Evolutionary conservation across 2,113 vertebrate species (phyloP).

Genomic region (Heterochromis multidens): DNA sequence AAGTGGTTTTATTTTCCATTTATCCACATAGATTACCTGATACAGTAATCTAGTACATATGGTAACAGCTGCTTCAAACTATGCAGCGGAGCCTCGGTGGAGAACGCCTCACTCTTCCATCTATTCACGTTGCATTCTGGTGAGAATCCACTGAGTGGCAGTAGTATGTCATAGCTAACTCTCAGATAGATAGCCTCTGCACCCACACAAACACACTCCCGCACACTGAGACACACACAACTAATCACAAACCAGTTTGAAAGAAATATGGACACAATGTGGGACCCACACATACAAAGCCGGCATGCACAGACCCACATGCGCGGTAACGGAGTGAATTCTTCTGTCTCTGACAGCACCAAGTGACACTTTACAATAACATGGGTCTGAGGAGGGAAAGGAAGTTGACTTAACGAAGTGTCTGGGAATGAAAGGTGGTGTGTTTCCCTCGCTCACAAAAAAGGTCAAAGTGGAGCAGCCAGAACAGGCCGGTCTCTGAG

Average conservation of each 20-base stretch:
- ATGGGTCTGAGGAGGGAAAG: slow-evolving; percentile 54
- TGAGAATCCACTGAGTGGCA: slow-evolving; percentile 69
- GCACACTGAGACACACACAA: not conserved
- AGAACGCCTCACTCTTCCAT: not conserved
- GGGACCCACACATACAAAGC: slow-evolving; percentile 4
- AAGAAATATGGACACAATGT: slow-evolving; percentile 12
- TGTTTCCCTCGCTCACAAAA: slow-evolving; percentile 57
- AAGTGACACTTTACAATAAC: slow-evolving; percentile 70
- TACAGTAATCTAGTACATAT: not conserved
- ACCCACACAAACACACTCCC: not conserved
- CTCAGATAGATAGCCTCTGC: not conserved
- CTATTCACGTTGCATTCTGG: slow-evolving; percentile 49
- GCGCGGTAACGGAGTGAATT: slow-evolving; percentile 47
- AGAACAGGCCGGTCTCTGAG: slow-evolving; percentile 21
- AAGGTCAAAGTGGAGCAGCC: slow-evolving; percentile 59
- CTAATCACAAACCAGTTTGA: not conserved
- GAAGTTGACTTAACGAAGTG: slow-evolving; percentile 70
- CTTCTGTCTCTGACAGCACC: slow-evolving; percentile 61
- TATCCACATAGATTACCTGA: not conserved
- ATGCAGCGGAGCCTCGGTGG: not conserved
- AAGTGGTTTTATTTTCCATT: not conserved
- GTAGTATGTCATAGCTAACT: slow-evolving; percentile 52
- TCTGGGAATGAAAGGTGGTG: slow-evolving; percentile 66
- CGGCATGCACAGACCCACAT: not conserved
- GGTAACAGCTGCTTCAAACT: slow-evolving; percentile 4